Evolutionary conservation across 2,888 invertebrate species (phyloP), one percentile per base, ranked within the genome.

Genomic region (Brenthis ino): DNA sequence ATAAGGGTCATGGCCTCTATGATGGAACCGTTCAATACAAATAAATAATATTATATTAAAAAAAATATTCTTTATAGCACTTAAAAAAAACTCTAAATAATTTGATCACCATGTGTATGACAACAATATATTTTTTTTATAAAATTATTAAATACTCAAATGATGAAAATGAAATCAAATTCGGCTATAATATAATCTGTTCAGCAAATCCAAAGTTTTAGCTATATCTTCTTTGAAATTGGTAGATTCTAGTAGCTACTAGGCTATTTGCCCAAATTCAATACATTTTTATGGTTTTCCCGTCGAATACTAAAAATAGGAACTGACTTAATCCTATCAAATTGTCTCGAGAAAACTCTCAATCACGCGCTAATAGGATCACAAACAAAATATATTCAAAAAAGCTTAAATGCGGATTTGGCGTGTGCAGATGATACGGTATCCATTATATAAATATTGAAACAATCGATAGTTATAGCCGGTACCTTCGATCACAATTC

Each of bases 291-390:
- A 79, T 73, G 86, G 85, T 82, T 86, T 88, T 86, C 75, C 86
- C 85, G 71, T 74, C 65, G 70, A 61, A 73, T 71, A 75, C 87
- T 85, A 87, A 87, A 90, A 91, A 91, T 91, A 91, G 80, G 79
- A 83, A 86, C 85, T 91, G 89, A 93, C 85, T 85, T 85, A 89
- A 89, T 85, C 82, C 80, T 75, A 85, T 85, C 85, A 87, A 90
- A 91, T 86, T 88, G 84, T 89, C 86, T 86, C 86, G 83, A 83
- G 82, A 86, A 84, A 89, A 87, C 81, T 92, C 86, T 90, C 92
- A 87, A 91, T 88, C 88, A 85, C 82, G 83, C 84, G 91, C 88
- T 92, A 92, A 93, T 89, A 83, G 83, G 87, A 87, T 81, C 81
- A 83, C 88, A 90, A 88, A 91, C 78, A 91, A 86, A 86, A 88